These are phyloP conservation scores for Belgica antarctica DNA, from an alignment of 2,888 invertebrate species.

Conservation along the genomic window DNA sequence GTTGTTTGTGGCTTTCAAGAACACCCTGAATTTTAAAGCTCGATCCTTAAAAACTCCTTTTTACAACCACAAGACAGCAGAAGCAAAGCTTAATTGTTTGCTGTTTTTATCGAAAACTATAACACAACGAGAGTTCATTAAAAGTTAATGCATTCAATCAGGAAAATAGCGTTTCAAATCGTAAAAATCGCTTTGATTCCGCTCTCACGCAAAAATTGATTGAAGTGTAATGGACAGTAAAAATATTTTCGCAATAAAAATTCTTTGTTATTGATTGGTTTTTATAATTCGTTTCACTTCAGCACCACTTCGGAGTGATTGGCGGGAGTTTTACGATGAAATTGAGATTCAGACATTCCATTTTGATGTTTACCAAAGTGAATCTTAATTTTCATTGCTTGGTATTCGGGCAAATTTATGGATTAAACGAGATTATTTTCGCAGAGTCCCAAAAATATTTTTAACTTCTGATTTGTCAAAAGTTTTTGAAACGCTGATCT, in stretches of 20 bases:
- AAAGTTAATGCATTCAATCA: slow-evolving; percentile 42
- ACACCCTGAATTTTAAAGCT: too few relatives aligned
- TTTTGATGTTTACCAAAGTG: background rate
- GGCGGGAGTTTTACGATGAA: background rate
- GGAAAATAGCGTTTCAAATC: slow-evolving; percentile 39
- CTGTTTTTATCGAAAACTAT: too few relatives aligned
- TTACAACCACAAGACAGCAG: too few relatives aligned
- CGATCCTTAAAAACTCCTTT: too few relatives aligned
- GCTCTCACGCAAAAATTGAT: background rate
- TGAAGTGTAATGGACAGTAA: background rate
- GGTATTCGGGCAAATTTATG: too few relatives aligned
- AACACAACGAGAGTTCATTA: slow-evolving; percentile 16
- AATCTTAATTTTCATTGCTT: too few relatives aligned
- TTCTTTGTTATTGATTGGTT: slow-evolving; percentile 15
- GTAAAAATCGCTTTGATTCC: slow-evolving; percentile 39
- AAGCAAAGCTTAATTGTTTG: too few relatives aligned
- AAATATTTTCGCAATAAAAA: background rate
- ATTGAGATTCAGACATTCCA: background rate
- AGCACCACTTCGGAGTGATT: slow-evolving; percentile 8
- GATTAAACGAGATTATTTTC: too few relatives aligned
- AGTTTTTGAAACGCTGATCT: too few relatives aligned
- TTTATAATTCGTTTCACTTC: slow-evolving; percentile 19
- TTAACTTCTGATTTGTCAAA: too few relatives aligned
- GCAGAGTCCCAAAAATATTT: too few relatives aligned
- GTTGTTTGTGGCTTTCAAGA: too few relatives aligned